Percentiles rank a stretch among this genome's conserved stretches.
Conservation (phyloP, 2,888 invertebrate genomes). For the Nemotelus pantherinus region DNA sequence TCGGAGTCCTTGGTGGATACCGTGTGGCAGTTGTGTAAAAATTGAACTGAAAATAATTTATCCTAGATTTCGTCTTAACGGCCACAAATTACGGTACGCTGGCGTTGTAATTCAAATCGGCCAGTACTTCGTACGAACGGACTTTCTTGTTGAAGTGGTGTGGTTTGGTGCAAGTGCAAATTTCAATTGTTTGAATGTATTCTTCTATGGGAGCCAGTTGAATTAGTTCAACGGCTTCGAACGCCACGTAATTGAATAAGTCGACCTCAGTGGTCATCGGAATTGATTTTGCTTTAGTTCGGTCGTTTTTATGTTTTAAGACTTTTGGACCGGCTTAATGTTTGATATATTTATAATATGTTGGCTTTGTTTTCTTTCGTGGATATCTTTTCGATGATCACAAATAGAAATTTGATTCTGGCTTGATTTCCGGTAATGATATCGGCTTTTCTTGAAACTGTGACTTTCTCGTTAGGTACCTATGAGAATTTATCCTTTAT, state of each 20-base stretch:
- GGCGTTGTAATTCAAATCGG: conserved; percentile 61
- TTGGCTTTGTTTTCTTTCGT: not conserved
- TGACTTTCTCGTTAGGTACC: too few relatives aligned
- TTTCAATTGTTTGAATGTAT: conserved; percentile 43
- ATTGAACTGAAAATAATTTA: not conserved
- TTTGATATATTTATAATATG: conserved; percentile 10
- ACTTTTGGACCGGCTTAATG: conserved; percentile 14
- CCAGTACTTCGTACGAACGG: conserved; percentile 62
- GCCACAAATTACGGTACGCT: conserved; percentile 26
- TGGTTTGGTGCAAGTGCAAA: conserved; percentile 36
- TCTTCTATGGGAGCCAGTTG: conserved; percentile 40
- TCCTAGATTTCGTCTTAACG: not conserved
- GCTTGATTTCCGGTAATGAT: not conserved
- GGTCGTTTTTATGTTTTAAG: conserved; percentile 50
- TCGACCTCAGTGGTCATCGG: conserved; percentile 63
- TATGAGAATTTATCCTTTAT: conserved; percentile 17
- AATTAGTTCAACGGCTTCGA: conserved; percentile 55
- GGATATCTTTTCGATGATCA: not conserved
- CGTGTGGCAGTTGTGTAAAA: too few relatives aligned
- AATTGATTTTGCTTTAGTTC: conserved; percentile 55
- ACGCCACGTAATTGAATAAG: conserved; percentile 61
- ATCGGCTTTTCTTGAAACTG: not conserved
- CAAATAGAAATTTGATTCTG: not conserved
- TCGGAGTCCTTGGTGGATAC: too few relatives aligned
- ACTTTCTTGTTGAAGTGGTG: conserved; percentile 52